These are phyloP conservation scores for Silurus lanzhouensis DNA, from an alignment of 2,797 vertebrate species.

Conservation along the genomic window DNA sequence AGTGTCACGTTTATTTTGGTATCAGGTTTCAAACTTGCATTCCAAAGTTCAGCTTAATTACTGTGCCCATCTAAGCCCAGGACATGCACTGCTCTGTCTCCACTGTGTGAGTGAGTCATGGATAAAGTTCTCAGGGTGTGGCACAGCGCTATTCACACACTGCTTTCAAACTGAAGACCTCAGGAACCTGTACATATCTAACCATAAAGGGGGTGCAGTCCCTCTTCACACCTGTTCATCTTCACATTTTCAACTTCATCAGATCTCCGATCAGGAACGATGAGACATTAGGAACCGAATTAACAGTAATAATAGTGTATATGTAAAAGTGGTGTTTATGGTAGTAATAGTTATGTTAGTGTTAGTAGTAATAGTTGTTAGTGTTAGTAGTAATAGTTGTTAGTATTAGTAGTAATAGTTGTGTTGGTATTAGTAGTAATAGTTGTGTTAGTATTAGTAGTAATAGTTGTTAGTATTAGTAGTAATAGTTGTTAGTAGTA, in stretches of 20 bases:
- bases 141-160: slow-evolving; percentile 10
- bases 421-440: no score
- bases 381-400: no score
- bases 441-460: no score
- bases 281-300: no score
- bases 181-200: not conserved
- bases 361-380: no score
- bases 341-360: no score
- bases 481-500: no score
- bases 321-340: no score
- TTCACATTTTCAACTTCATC: not conserved
- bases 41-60: slow-evolving; percentile 65
- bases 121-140: not conserved
- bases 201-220: not conserved
- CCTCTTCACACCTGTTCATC: not conserved
- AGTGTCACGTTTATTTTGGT: not conserved
- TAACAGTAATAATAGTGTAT: no score
- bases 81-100: not conserved
- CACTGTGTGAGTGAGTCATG: slow-evolving; percentile 9
- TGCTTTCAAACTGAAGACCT: not conserved
- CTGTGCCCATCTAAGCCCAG: slow-evolving; percentile 15
- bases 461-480: no score
- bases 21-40: slow-evolving; percentile 41
- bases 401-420: no score
- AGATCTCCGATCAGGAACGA: no score